phyloP scores from a whole-genome alignment of 1,140 invertebrate genomes.

The Branchinecta lindahli region DNA sequence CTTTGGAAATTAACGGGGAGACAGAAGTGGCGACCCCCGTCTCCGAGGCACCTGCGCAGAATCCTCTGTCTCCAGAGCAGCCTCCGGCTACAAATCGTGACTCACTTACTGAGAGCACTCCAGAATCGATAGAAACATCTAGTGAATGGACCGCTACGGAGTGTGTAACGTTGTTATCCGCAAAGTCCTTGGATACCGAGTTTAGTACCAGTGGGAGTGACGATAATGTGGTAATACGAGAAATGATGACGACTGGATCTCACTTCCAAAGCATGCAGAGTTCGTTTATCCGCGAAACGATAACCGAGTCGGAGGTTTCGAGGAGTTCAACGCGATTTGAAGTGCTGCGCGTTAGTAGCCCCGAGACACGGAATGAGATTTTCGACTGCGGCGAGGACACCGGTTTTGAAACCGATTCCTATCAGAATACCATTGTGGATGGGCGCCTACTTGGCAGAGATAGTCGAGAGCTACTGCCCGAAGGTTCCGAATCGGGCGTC shows the following conservation, averaged over 20 bases:
- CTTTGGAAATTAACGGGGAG: neutral
- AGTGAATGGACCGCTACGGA: neutral
- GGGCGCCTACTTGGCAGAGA: conserved; percentile 3
- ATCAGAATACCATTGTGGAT: conserved; percentile 16
- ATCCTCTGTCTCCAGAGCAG: too few species aligned
- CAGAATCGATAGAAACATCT: neutral
- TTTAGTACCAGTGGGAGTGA: neutral
- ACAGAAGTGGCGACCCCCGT: neutral
- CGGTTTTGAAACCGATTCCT: conserved; percentile 18
- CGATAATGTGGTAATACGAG: neutral
- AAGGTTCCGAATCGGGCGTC: neutral
- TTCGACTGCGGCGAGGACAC: conserved; percentile 13
- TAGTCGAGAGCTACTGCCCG: neutral
- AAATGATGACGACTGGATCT: neutral
- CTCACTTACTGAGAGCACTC: neutral
- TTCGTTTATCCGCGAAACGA: neutral
- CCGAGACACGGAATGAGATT: conserved; percentile 9
- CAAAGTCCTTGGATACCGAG: neutral
- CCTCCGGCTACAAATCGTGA: too few species aligned
- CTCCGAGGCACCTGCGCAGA: neutral
- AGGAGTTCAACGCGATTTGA: neutral
- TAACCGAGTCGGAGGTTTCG: neutral
- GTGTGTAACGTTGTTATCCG: conserved; percentile 3
- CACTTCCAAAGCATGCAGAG: neutral
- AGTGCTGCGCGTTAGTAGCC: conserved; percentile 9